Base-by-base conservation (phyloP, 2,113 vertebrate genomes). In the Lycocorax pyrrhopterus region DNA sequence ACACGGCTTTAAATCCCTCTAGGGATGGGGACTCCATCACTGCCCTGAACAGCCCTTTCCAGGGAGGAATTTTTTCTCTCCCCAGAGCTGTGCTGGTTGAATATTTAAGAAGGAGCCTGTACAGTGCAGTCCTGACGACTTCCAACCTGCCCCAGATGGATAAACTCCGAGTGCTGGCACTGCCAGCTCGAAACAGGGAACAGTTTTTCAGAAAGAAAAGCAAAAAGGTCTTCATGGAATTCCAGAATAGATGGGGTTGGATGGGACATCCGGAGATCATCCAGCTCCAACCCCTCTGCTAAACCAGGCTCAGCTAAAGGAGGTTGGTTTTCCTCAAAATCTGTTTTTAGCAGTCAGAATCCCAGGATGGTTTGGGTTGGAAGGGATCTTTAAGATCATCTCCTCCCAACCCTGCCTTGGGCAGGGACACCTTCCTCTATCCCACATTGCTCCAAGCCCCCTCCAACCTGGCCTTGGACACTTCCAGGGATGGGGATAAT, bases 1-100 rank as follows among this genome's bases (percentile, higher is more conserved):
- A 16, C n/a, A 1, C 0, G 3, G n/a, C 29, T 49, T 69, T 27
- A 6, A 47, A 58, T 10, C 52, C 43, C 35, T 47, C 7, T 30
- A 18, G n/a, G 33, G 44, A 9, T n/a, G 43, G 23, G 14, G 6
- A 12, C 7, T 68, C 29, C 13, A 56, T 1, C 77, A 1, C 29
- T 56, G 10, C 51, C 41, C 27, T 64, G 29, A 10, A 6, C 27
- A 26, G 4, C 4, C 30, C 21, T 56, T 56, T 67, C 32, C n/a
- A 44, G 6, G 17, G 20, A 20, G 51, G 77, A 33, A 11, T 47
- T 67, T 81, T 56, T 58, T 12, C 41, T 67, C 63, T 56, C 27
- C 33, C 10, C 63, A 56, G 6, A 67, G 49, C 51, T 67, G 9
- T 37, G 62, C 33, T 32, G 51, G 33, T 21, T 80, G n/a, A 67